phyloP scores from a whole-genome alignment of 2,113 vertebrate genomes.

The Symphodus melops region DNA sequence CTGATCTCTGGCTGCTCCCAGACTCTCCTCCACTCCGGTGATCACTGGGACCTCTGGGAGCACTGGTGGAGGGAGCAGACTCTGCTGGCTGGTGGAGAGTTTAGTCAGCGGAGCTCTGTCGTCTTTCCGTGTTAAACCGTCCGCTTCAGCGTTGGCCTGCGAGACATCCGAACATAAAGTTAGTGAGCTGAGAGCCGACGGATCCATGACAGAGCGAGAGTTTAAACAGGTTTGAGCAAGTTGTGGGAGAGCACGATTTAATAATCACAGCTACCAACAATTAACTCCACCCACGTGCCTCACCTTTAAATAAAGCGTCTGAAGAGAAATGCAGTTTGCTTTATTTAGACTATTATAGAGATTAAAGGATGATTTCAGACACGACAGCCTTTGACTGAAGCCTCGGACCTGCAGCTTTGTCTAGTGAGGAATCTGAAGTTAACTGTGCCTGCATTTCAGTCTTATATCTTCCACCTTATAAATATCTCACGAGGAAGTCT shows the following conservation, averaged over 20 bases:
- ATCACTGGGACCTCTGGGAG: constrained; percentile 59
- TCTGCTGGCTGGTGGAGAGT: constrained; percentile 52
- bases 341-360: not conserved
- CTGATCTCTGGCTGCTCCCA: constrained; percentile 31
- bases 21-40: constrained; percentile 68
- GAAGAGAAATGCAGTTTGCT: not conserved
- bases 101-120: constrained; percentile 55
- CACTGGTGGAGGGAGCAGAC: constrained; percentile 42
- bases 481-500: constrained; percentile 4
- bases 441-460: not conserved
- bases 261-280: constrained; percentile 29
- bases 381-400: not conserved
- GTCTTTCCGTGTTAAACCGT: constrained; percentile 58
- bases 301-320: constrained; percentile 29
- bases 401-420: constrained; percentile 6
- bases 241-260: constrained; percentile 15
- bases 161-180: not conserved
- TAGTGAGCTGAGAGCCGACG: not conserved
- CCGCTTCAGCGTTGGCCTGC: constrained; percentile 67
- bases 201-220: constrained; percentile 5
- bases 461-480: not conserved
- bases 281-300: constrained; percentile 51
- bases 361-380: constrained; percentile 27
- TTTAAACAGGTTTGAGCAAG: constrained; percentile 46
- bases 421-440: not conserved